Percentiles rank a stretch among this genome's conserved stretches.
Evolutionary conservation across 1,140 invertebrate genomes (phyloP).

Genomic region (Monomorium pharaonis): DNA sequence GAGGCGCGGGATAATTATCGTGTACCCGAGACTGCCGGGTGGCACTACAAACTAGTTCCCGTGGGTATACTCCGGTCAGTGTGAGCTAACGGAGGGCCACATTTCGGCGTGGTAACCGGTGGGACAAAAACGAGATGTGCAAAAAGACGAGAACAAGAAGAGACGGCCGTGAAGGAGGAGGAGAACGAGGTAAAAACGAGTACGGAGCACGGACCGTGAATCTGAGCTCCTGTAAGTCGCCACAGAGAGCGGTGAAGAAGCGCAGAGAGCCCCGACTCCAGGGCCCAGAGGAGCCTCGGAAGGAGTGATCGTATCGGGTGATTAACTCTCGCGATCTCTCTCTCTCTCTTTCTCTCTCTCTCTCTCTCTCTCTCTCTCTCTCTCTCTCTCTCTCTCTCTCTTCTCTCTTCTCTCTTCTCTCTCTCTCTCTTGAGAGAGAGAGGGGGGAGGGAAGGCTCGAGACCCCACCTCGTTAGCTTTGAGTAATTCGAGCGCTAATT

Average conservation of each 20-base stretch:
- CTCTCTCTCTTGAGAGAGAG: no score
- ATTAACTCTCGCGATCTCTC: constrained; percentile 81
- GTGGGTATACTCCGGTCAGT: not conserved
- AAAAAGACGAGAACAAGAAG: constrained; percentile 3
- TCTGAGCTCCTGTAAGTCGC: constrained; percentile 60
- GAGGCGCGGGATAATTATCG: constrained; percentile 60
- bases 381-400: no score
- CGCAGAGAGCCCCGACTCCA: not conserved
- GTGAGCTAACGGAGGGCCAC: constrained; percentile 52
- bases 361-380: no score
- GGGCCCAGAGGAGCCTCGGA: constrained; percentile 39
- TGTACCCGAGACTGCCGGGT: constrained; percentile 33
- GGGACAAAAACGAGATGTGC: not conserved
- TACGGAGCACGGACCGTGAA: constrained; percentile 58
- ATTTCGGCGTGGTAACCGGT: constrained; percentile 53
- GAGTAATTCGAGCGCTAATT: constrained; percentile 84
- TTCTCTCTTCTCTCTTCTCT: no score
- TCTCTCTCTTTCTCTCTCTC: no score
- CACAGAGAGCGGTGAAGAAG: constrained; percentile 14
- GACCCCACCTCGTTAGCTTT: constrained; percentile 81
- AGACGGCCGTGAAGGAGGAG: not conserved
- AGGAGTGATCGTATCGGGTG: constrained; percentile 81
- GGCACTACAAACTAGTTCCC: constrained; percentile 61
- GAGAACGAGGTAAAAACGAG: constrained; percentile 18
- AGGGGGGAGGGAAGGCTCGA: constrained; percentile 9